Base-by-base conservation (phyloP, 2,888 invertebrate genomes). In the Bursaphelenchus okinawaensis region DNA sequence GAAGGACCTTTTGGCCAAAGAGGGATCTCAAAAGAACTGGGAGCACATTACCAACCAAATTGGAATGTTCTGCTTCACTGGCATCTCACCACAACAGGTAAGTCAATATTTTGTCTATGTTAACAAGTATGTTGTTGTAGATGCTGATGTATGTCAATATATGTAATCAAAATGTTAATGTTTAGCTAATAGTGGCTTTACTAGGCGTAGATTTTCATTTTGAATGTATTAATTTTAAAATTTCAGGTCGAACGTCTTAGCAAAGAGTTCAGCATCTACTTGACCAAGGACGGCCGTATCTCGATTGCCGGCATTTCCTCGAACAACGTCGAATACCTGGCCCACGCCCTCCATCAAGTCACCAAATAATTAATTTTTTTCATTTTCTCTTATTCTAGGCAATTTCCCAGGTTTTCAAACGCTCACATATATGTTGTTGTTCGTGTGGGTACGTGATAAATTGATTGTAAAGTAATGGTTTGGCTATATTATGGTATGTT, bases 61-160 rank as follows among this genome's bases (percentile, higher is more conserved):
- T 83, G 98, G 98, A 83, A 98, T 98, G 98, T 98, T 98, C 87
- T 98, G 96, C 84, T 98, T 88, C 85, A 94, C 95, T 23, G 98
- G 98, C 69, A 89, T 98, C 83, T 91, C n/a, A 27, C 76, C 76
- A 8, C 61, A 76, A 40, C 75, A 73, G 70, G 72, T 74, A 55
- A 27, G 60, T 29, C 9, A 1, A 50, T 26, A 3, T 55, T 27
- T 19, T n/a, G 12, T 9, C 9, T 12, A 19, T 54, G n/a, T n/a
- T n/a, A n/a, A n/a, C n/a, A n/a, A n/a, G n/a, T n/a, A n/a, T n/a
- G n/a, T n/a, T n/a, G n/a, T n/a, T n/a, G n/a, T n/a, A n/a, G n/a
- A n/a, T n/a, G n/a, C n/a, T n/a, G n/a, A n/a, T n/a, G n/a, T n/a
- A n/a, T n/a, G n/a, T n/a, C n/a, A n/a, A n/a, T n/a, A n/a, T n/a